Evolutionary conservation across 2,113 vertebrate genomes (phyloP).

Genomic region (Haliaeetus leucogaster): DNA sequence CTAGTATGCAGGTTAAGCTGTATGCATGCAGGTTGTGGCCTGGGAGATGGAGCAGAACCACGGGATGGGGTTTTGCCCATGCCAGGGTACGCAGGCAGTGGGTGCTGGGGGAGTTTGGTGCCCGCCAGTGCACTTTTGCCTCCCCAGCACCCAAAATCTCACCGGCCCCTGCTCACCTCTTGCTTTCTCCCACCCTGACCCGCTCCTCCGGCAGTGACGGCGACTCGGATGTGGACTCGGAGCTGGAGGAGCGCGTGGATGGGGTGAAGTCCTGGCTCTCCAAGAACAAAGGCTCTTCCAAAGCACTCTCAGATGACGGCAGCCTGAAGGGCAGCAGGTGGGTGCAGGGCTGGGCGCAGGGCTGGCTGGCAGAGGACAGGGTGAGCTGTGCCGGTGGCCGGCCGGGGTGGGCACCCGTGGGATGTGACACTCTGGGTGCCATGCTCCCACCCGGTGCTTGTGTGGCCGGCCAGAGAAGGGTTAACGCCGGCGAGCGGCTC

Average conservation of each 20-base stretch:
- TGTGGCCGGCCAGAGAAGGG: neutral
- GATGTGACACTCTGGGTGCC: neutral
- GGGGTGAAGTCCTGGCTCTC: constrained; percentile 96
- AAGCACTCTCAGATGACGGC: constrained; percentile 90
- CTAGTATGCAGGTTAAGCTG: neutral
- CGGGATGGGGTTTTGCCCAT: neutral
- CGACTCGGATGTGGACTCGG: constrained; percentile 89
- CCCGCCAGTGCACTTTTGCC: neutral
- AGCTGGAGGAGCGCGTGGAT: constrained; percentile 90
- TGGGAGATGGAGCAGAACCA: neutral
- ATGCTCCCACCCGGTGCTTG: neutral
- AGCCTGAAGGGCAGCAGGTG: constrained; percentile 95
- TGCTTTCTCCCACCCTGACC: neutral
- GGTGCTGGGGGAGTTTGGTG: neutral
- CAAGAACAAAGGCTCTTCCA: constrained; percentile 82
- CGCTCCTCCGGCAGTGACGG: constrained; percentile 78
- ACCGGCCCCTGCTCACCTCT: neutral
- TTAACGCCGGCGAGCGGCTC: accelerated
- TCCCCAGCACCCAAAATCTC: neutral
- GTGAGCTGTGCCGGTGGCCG: neutral
- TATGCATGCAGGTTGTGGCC: neutral
- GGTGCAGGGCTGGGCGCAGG: neutral
- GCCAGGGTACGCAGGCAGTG: neutral
- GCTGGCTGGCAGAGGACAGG: neutral
- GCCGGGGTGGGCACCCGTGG: accelerated